Percentiles rank a stretch among this genome's conserved stretches.
Evolutionary conservation across 2,113 vertebrate genomes (phyloP).

Genomic region (Vicugna pacos): DNA sequence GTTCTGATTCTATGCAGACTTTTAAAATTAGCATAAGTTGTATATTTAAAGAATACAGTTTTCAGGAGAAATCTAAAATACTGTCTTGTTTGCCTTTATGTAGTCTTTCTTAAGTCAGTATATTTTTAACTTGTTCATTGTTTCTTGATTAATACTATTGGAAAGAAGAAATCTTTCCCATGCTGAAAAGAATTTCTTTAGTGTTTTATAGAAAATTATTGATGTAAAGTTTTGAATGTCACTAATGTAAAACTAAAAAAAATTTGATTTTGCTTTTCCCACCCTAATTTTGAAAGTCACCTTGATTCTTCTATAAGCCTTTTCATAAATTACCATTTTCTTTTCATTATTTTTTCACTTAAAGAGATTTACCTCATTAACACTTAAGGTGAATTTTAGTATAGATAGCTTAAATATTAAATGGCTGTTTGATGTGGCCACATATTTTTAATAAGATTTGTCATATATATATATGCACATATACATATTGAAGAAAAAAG

Average conservation of each 20-base stretch:
- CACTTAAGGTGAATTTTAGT: conserved; percentile 50
- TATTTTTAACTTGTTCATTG: conserved; percentile 51
- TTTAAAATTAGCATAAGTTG: conserved; percentile 42
- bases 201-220: conserved; percentile 50
- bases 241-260: conserved; percentile 29
- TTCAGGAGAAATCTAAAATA: conserved; percentile 42
- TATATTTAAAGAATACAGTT: conserved; percentile 55
- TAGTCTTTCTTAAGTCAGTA: conserved; percentile 20
- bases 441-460: conserved; percentile 46
- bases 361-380: conserved; percentile 52
- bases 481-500: background rate
- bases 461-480: background rate
- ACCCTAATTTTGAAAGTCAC: conserved; percentile 10
- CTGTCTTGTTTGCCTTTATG: conserved; percentile 57
- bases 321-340: conserved; percentile 20
- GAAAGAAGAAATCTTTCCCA: conserved; percentile 21
- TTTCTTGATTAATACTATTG: conserved; percentile 54
- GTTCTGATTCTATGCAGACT: conserved; percentile 51
- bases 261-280: conserved; percentile 5
- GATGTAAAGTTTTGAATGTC: conserved; percentile 33
- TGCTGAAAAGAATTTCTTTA: conserved; percentile 54
- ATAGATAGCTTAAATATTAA: conserved; percentile 31
- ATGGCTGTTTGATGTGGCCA: conserved; percentile 30
- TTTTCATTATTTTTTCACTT: conserved; percentile 30
- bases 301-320: conserved; percentile 37